A percentile compares a stretch with the other conserved stretches of the same genome.
Conservation (phyloP, 2,797 vertebrate genomes). For the Argentina silus region DNA sequence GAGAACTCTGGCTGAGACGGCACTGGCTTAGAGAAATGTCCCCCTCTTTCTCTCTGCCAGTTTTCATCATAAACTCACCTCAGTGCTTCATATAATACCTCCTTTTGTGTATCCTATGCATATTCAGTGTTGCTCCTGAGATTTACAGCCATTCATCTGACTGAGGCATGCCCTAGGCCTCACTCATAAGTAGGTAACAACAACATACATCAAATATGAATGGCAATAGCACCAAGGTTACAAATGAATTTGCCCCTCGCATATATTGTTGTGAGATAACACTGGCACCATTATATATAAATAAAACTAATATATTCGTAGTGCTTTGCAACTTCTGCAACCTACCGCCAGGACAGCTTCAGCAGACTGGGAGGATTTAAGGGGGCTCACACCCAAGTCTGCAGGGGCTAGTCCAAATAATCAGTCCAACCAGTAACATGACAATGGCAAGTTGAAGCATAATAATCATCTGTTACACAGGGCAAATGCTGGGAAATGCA, state of each 20-base stretch:
- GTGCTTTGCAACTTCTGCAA: background rate
- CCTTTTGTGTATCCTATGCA: constrained; percentile 3
- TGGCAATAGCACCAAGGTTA: no score
- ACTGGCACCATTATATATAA: background rate
- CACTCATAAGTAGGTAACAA: background rate
- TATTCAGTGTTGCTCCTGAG: constrained; percentile 12
- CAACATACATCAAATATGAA: no score
- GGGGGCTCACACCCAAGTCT: no score
- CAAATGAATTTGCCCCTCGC: no score
- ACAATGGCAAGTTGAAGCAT: no score
- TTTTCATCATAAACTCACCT: constrained; percentile 4
- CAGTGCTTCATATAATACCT: background rate
- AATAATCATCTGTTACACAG: no score
- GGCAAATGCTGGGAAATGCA: no score
- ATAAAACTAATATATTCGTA: background rate
- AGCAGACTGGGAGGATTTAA: no score
- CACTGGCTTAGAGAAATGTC: constrained; percentile 13
- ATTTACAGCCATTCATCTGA: background rate
- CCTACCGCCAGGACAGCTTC: no score
- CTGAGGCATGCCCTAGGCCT: background rate
- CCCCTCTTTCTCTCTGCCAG: constrained; percentile 13
- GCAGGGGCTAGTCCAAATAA: no score
- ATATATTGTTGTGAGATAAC: no score
- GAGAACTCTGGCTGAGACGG: background rate
- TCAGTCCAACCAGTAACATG: no score